These are phyloP conservation scores for Momotus momota DNA, from an alignment of 2,797 vertebrate genomes.

Conservation along the genomic window DNA sequence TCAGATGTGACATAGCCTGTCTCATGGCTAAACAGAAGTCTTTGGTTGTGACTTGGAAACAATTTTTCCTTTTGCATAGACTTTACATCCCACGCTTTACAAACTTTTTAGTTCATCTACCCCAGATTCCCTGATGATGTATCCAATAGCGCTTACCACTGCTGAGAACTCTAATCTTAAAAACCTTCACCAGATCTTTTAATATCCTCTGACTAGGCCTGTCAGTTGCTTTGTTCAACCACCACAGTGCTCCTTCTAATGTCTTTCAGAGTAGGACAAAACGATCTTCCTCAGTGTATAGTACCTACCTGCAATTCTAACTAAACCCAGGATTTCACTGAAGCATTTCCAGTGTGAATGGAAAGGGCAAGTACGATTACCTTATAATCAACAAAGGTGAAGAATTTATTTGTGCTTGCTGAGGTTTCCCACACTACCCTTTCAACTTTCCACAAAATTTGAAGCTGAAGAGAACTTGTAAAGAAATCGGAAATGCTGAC, in stretches of 20 bases:
- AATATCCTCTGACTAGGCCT: not conserved
- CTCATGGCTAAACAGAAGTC: not conserved
- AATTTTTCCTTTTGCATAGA: not conserved
- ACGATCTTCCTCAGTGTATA: not conserved
- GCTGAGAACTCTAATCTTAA: not conserved
- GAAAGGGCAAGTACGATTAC: not conserved
- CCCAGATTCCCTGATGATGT: not conserved
- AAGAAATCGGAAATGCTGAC: not conserved
- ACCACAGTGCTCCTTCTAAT: not conserved
- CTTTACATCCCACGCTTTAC: not conserved
- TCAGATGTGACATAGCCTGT: not conserved
- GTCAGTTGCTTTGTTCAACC: not conserved
- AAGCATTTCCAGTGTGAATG: not conserved
- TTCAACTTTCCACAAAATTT: not conserved
- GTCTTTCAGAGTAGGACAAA: not conserved
- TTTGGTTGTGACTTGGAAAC: not conserved
- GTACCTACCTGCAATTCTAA: not conserved
- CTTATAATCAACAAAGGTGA: not conserved
- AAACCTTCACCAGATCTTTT: not conserved
- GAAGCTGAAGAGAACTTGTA: conserved; percentile 2
- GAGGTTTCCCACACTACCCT: not conserved
- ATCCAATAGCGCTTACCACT: not conserved
- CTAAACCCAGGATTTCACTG: not conserved
- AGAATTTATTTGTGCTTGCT: not conserved
- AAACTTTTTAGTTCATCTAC: not conserved